phyloP scores from a whole-genome alignment of 2,888 invertebrate species.

The Nymphalis polychloros region DNA sequence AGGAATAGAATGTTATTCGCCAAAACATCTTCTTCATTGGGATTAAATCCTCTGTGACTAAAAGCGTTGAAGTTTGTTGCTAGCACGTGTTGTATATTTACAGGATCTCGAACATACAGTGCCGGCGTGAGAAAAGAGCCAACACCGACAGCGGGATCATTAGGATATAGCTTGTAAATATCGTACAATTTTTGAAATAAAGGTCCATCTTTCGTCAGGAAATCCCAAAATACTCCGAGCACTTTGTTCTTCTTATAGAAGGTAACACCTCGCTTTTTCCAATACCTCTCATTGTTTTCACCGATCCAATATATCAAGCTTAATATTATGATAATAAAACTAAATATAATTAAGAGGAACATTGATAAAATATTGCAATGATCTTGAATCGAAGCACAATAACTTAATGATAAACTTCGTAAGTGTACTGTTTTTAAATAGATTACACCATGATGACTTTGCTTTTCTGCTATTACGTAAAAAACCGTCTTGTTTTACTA shows the following conservation, averaged over 20 bases:
- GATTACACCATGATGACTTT: not conserved
- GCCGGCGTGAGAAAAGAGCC: slow-evolving; percentile 45
- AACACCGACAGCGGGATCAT: slow-evolving; percentile 55
- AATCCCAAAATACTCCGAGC: slow-evolving; percentile 55
- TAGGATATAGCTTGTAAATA: slow-evolving; percentile 51
- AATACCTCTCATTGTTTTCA: slow-evolving; percentile 53
- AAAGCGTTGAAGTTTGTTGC: slow-evolving; percentile 46
- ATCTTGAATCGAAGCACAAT: not conserved
- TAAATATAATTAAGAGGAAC: slow-evolving; percentile 45
- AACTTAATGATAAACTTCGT: not conserved
- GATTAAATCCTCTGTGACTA: slow-evolving; percentile 42
- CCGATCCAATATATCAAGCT: slow-evolving; percentile 45
- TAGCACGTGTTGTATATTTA: slow-evolving; percentile 46
- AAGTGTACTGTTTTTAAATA: not conserved
- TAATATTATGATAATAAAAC: slow-evolving; percentile 38
- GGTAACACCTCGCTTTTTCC: slow-evolving; percentile 57
- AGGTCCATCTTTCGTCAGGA: slow-evolving; percentile 43
- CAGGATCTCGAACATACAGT: slow-evolving; percentile 44
- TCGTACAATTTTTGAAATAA: slow-evolving; percentile 52
- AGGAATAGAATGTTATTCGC: slow-evolving; percentile 45
- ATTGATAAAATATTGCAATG: not conserved
- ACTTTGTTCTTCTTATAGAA: slow-evolving; percentile 50
- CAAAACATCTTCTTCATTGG: slow-evolving; percentile 38
- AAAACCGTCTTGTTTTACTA: no score
- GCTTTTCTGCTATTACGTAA: no score